Evolutionary conservation across 2,797 vertebrate species (phyloP).

Genomic region (Sternarchorhynchus goeldii): DNA sequence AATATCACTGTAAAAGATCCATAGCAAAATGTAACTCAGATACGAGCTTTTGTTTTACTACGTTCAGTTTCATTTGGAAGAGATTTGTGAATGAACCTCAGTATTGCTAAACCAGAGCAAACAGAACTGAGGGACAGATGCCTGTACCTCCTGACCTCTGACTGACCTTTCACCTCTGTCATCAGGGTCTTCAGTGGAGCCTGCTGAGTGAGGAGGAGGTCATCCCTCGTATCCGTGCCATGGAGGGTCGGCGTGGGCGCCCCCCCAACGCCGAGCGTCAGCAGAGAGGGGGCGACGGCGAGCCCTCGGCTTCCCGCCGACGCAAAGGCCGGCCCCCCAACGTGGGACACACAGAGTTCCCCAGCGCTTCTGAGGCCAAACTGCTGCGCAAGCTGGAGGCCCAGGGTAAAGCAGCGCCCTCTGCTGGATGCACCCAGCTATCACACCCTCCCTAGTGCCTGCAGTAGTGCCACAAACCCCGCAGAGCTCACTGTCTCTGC

Average conservation of each 20-base stretch:
- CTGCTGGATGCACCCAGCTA: not conserved
- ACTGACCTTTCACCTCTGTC: constrained; percentile 27
- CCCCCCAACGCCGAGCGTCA: constrained; percentile 87
- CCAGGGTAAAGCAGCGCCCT: constrained; percentile 80
- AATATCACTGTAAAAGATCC: not conserved
- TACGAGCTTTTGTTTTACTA: not conserved
- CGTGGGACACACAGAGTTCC: constrained; percentile 85
- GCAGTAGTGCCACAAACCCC: not conserved
- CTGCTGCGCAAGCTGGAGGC: constrained; percentile 94
- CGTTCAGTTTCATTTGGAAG: not conserved
- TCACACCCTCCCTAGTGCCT: not conserved
- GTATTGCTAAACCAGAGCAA: not conserved
- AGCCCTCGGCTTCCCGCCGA: constrained; percentile 74
- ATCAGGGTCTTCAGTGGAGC: constrained; percentile 96
- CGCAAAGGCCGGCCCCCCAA: constrained; percentile 94
- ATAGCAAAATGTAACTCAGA: not conserved
- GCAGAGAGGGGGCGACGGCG: constrained; percentile 74
- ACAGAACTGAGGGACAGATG: not conserved
- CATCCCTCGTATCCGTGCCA: constrained; percentile 89
- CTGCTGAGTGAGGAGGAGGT: constrained; percentile 94
- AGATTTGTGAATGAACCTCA: not conserved
- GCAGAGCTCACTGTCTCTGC: too few species aligned
- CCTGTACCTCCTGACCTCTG: not conserved
- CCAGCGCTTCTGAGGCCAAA: constrained; percentile 87
- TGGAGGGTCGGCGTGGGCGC: constrained; percentile 92